Evolutionary conservation across 2,797 vertebrate genomes (phyloP), one percentile per base, ranked within the genome.

Genomic region (Eulemur rubriventer): DNA sequence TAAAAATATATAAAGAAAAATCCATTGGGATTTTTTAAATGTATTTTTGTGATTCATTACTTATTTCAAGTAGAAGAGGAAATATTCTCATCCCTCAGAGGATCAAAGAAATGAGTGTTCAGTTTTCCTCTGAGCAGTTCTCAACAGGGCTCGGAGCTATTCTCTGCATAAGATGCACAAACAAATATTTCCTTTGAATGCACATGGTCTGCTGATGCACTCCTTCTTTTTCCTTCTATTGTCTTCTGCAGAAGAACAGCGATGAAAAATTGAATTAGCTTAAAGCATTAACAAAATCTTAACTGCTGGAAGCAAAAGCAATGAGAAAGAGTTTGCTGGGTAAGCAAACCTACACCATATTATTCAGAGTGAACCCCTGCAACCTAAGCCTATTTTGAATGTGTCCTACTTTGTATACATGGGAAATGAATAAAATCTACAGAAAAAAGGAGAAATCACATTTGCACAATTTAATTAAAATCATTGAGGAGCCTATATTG

Each of bases 201-300:
- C 20, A 24, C 14, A 18, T 73, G 2, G 10, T 80, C 94, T 95
- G 86, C 61, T 88, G 75, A 26, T 57, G 12, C 16, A 2, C 10
- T 78, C 3, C 0, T 7, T 38, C 30, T 55, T 92, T 65, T 65
- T 38, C 7, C 2, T 76, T 72, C 55, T 91, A 1, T 76, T 96
- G 41, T 88, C 22, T 18, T 82, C 61, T 59, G 10, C 28, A 17
- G 35, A 81, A 79, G n/a, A 97, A 63, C 6, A 78, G 4, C 17
- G 30, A 55, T 61, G 24, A 93, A 95, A 93, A 92, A 67, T 18
- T 48, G 46, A 97, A 76, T 50, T 76, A 63, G 33, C 11, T 81
- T 95, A 59, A 92, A 43, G 30, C 22, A 38, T 94, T 95, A 92
- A 92, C 26, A 84, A 69, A 87, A 24, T 33, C 30, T 52, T 76